Conservation (phyloP, 2,113 vertebrate genomes). For the Hypocryptadius cinnamomeus region DNA sequence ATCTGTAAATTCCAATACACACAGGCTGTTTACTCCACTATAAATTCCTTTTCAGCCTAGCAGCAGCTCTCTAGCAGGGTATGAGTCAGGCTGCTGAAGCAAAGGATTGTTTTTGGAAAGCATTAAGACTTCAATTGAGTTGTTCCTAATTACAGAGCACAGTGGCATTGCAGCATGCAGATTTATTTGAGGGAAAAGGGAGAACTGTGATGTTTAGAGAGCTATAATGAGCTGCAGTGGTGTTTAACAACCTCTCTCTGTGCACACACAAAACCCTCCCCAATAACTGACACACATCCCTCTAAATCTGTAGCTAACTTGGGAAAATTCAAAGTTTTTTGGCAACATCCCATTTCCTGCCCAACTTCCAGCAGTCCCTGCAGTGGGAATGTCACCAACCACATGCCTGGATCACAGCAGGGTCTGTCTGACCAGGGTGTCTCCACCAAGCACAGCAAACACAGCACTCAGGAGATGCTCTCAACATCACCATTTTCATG, state of each 20-base stretch:
- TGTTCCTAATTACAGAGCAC: neutral
- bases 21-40: neutral
- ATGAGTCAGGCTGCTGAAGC: neutral
- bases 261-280: neutral
- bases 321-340: neutral
- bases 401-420: no score
- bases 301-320: neutral
- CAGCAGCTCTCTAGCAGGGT: neutral
- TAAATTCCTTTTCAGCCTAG: neutral
- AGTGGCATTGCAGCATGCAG: neutral
- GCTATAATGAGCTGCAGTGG: neutral
- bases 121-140: neutral
- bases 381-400: neutral
- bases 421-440: neutral
- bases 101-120: neutral
- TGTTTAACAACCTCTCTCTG: neutral
- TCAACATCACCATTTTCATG: neutral
- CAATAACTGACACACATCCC: accelerated
- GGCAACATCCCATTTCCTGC: neutral
- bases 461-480: neutral
- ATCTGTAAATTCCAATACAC: neutral
- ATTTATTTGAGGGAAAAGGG: neutral
- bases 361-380: neutral
- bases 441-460: neutral
- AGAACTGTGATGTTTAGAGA: neutral